Base-by-base conservation (phyloP, 2,113 vertebrate species). In the Austrofundulus limnaeus region DNA sequence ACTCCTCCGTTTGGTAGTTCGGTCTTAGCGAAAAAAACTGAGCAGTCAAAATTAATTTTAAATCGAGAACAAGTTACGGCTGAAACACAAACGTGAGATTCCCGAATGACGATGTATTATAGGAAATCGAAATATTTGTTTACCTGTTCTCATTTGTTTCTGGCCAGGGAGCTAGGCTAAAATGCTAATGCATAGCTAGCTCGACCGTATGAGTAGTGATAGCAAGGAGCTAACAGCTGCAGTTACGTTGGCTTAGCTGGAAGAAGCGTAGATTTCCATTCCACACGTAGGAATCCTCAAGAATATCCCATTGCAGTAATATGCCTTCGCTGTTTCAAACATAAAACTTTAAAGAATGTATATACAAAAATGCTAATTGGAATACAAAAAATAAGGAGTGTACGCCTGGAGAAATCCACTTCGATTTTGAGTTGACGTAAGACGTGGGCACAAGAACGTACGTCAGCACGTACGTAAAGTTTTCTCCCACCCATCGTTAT, bases 401-500 rank as follows among this genome's bases (percentile, higher is more conserved):
- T 82, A 85, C 86, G 87, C 85, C 86, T 88, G 76, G 77, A 78
- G 83, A 91, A 83, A 87, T 84, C 82, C 77, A 89, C 88, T 90
- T 88, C 85, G 85, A 81, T 87, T 88, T 87, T 81, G 84, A 89
- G 80, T 85, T 87, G 82, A 90, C 88, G 91, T 87, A 84, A 72
- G 83, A 87, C 84, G 88, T 84, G 9, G 13, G 50, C 43, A 16
- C 11, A 8, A 77, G 88, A 87, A 87, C 79, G 79, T 48, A 79
- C 88, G 87, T 78, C 25, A 28, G 45, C 23, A 70, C 66, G 50
- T 5, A 84, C 78, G 83, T 65, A 50, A 43, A 5, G 49, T 59
- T 47, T 39, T 59, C 34, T 66, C 38, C 71, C 68, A 21, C 72
- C 79, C 67, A 72, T 64, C 31, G 59, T 42, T 34, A 53, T 12